Percentiles rank a stretch among this genome's conserved stretches.
Evolutionary conservation across 2,113 vertebrate species (phyloP).

Genomic region (Setophaga coronata): DNA sequence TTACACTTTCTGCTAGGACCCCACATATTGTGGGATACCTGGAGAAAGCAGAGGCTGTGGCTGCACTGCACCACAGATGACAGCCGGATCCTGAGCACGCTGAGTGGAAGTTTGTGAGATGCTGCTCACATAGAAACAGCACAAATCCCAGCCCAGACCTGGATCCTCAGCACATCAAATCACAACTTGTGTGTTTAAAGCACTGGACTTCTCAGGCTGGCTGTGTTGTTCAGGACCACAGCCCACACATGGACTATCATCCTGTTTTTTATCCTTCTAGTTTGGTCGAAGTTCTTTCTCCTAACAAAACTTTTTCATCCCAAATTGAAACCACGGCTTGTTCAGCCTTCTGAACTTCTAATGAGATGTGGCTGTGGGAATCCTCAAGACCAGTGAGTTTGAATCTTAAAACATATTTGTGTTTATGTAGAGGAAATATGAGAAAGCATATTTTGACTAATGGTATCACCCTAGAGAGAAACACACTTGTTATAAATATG

Average conservation of each 20-base stretch:
- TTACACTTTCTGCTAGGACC: neutral
- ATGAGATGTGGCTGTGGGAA: constrained; percentile 57
- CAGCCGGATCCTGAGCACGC: neutral
- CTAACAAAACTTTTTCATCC: constrained; percentile 24
- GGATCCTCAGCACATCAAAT: neutral
- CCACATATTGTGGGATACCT: neutral
- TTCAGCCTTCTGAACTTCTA: constrained; percentile 10
- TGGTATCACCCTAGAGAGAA: constrained; percentile 64
- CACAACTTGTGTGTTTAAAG: neutral
- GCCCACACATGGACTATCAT: neutral
- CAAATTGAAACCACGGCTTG: constrained; percentile 32
- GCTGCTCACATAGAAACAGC: neutral
- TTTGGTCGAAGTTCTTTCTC: neutral
- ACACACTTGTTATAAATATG: constrained; percentile 70
- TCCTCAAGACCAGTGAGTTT: constrained; percentile 59
- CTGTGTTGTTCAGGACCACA: neutral
- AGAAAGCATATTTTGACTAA: constrained; percentile 76
- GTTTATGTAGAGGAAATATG: constrained; percentile 71
- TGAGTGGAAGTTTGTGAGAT: neutral
- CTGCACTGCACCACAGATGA: neutral
- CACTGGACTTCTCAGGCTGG: neutral
- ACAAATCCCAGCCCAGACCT: neutral
- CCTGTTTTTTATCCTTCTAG: neutral
- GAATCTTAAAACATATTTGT: constrained; percentile 59
- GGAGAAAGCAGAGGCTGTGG: neutral